These are phyloP conservation scores for Mobula birostris DNA, from an alignment of 2,113 vertebrate genomes.

Conservation along the genomic window DNA sequence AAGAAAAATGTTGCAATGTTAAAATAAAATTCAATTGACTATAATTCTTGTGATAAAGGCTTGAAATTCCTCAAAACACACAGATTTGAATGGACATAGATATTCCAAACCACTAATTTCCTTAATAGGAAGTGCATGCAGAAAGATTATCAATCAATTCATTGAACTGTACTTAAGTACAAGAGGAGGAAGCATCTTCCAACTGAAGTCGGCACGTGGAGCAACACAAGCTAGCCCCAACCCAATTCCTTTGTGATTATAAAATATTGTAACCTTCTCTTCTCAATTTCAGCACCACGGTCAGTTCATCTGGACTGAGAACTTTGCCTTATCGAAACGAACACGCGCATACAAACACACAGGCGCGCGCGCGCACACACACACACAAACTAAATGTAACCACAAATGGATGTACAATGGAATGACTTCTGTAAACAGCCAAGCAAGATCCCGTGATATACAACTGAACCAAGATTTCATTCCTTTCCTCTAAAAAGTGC, in stretches of 20 bases:
- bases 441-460: slow-evolving; percentile 14
- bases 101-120: not conserved
- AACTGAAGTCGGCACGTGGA: slow-evolving; percentile 11
- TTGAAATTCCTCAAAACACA: slow-evolving; percentile 19
- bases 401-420: not conserved
- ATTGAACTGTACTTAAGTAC: slow-evolving; percentile 4
- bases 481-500: slow-evolving; percentile 18
- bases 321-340: slow-evolving; percentile 11
- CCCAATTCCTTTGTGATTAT: not conserved
- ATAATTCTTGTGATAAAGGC: slow-evolving; percentile 27
- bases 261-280: not conserved
- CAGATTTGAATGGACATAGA: slow-evolving; percentile 1
- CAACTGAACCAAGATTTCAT: slow-evolving; percentile 15
- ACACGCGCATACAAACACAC: not conserved
- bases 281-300: slow-evolving; percentile 34
- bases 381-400: slow-evolving; percentile 19
- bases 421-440: slow-evolving; percentile 33
- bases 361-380: too few species aligned
- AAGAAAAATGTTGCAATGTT: not conserved
- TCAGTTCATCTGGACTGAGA: slow-evolving; percentile 36
- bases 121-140: slow-evolving; percentile 31
- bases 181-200: slow-evolving; percentile 19
- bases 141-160: slow-evolving; percentile 19
- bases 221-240: not conserved
- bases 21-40: slow-evolving; percentile 21